Evolutionary conservation across 2,888 invertebrate genomes (phyloP).

Genomic region (Apodemia mormo): DNA sequence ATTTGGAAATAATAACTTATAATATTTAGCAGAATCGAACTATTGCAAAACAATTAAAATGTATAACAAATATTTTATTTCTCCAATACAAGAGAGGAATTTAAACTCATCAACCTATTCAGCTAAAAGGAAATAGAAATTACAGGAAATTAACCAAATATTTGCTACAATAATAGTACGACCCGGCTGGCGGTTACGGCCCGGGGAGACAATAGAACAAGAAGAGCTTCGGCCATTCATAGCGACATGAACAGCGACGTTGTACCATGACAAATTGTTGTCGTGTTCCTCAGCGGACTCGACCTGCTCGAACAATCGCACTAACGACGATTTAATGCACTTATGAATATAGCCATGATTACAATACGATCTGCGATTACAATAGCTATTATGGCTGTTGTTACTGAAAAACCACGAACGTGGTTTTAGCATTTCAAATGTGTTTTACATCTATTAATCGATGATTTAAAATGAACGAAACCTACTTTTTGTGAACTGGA

Average conservation of each 20-base stretch:
- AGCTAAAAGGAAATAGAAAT: background rate
- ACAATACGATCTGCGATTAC: slow-evolving; percentile 14
- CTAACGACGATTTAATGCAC: slow-evolving; percentile 37
- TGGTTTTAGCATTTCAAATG: background rate
- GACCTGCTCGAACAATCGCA: slow-evolving; percentile 49
- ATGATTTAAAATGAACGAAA: background rate
- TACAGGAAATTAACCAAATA: slow-evolving; percentile 1
- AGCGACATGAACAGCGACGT: slow-evolving; percentile 41
- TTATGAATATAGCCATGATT: slow-evolving; percentile 27
- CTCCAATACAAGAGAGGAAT: background rate
- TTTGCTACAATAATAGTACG: slow-evolving; percentile 14
- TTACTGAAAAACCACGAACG: slow-evolving; percentile 1
- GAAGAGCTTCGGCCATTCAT: slow-evolving; percentile 50
- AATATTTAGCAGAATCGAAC: too few species aligned
- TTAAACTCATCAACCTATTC: background rate
- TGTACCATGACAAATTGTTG: slow-evolving; percentile 58
- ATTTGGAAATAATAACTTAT: too few species aligned
- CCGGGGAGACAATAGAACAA: slow-evolving; percentile 50
- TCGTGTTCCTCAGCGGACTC: slow-evolving; percentile 47
- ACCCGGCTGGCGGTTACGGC: slow-evolving; percentile 12
- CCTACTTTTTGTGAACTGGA: too few species aligned
- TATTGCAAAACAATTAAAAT: too few species aligned
- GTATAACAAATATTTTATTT: too few species aligned
- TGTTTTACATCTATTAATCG: background rate
- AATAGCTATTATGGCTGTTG: slow-evolving; percentile 9